Conservation (phyloP, 1,140 invertebrate genomes). For the Pristionchus pacificus region DNA sequence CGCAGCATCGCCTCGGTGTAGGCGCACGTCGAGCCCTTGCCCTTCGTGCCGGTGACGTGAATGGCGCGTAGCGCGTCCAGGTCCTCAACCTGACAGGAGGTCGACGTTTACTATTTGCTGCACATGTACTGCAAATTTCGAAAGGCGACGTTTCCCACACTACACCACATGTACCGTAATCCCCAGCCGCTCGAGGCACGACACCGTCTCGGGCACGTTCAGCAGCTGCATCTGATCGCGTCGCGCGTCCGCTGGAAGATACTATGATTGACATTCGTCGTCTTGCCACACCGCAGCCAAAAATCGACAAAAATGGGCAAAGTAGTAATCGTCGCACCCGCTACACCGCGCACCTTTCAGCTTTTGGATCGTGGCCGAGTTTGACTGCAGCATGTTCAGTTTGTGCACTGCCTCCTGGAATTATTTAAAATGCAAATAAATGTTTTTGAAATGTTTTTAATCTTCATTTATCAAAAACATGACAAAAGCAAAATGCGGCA, state of each 20-base stretch:
- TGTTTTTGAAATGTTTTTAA: background rate
- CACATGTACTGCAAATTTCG: background rate
- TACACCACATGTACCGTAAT: constrained; percentile 17
- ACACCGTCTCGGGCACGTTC: constrained; percentile 31
- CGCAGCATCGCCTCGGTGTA: constrained; percentile 83
- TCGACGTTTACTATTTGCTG: background rate
- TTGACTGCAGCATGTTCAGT: constrained; percentile 40
- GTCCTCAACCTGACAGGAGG: constrained; percentile 48
- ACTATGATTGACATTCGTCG: too few species aligned
- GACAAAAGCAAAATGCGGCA: background rate
- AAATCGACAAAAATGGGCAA: background rate
- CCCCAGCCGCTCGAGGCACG: constrained; percentile 17
- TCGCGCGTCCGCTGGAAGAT: too few species aligned
- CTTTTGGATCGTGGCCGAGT: constrained; percentile 34
- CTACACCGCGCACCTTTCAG: constrained; percentile 7
- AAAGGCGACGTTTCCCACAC: background rate
- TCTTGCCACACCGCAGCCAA: too few species aligned
- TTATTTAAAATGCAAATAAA: background rate
- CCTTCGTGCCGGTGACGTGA: constrained; percentile 92
- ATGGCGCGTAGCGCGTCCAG: constrained; percentile 72
- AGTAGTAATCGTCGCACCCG: background rate
- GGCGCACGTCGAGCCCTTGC: constrained; percentile 84
- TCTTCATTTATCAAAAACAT: constrained; percentile 1
- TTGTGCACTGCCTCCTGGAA: constrained; percentile 33
- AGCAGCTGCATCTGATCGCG: constrained; percentile 23